These are phyloP conservation scores for Chaetogeoica ovagalla DNA, from an alignment of 2,888 invertebrate species.

Conservation along the genomic window DNA sequence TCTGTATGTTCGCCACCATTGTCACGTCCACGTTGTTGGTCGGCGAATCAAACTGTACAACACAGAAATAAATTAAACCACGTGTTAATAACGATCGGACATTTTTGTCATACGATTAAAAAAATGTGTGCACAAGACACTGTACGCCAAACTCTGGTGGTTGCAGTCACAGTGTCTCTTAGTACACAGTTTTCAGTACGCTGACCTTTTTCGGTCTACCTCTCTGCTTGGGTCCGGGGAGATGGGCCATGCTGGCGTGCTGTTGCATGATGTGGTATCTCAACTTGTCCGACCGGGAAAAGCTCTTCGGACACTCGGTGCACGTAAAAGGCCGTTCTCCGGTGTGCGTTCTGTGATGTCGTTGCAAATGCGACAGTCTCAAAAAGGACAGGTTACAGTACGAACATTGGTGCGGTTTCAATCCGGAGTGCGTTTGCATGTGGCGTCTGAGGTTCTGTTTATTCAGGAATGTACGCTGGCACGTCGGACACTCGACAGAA, in stretches of 20 bases:
- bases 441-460: slow-evolving; percentile 56
- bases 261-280: slow-evolving; percentile 64
- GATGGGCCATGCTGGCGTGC: slow-evolving; percentile 53
- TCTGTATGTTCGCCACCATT: slow-evolving; percentile 47
- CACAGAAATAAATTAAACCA: neutral
- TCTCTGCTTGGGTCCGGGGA: slow-evolving; percentile 54
- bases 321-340: slow-evolving; percentile 72
- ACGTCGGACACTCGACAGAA: slow-evolving; percentile 54
- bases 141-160: neutral
- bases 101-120: slow-evolving; percentile 17
- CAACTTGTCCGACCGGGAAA: slow-evolving; percentile 73
- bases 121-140: slow-evolving; percentile 38
- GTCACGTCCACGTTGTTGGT: slow-evolving; percentile 39
- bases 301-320: slow-evolving; percentile 71
- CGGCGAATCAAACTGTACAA: slow-evolving; percentile 36
- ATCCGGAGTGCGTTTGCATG: slow-evolving; percentile 56
- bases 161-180: neutral
- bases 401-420: slow-evolving; percentile 57
- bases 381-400: slow-evolving; percentile 62
- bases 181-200: slow-evolving; percentile 35
- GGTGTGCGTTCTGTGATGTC: slow-evolving; percentile 73
- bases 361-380: slow-evolving; percentile 70
- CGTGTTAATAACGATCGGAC: neutral
- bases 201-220: slow-evolving; percentile 56
- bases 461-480: slow-evolving; percentile 55